These are phyloP conservation scores for Stenotaenia linearis DNA, from an alignment of 2,888 invertebrate species.

Conservation along the genomic window DNA sequence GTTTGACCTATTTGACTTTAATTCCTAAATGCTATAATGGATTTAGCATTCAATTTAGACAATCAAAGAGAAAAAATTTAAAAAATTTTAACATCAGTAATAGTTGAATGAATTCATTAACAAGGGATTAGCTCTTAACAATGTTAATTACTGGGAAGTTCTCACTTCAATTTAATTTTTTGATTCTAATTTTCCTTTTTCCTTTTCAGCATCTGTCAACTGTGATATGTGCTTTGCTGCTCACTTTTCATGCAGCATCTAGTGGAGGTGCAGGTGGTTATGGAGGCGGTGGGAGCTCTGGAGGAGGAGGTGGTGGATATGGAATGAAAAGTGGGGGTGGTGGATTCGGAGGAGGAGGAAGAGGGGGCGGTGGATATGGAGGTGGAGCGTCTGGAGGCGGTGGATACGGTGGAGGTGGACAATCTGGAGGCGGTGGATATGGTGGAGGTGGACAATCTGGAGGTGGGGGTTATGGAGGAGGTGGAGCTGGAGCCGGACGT, in stretches of 20 bases:
- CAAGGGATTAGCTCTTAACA: no score
- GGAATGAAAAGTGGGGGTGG: background rate
- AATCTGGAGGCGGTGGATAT: slow-evolving; percentile 17
- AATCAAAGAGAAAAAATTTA: no score
- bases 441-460: background rate
- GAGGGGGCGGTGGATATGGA: background rate
- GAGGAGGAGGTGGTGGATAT: background rate
- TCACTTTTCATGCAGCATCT: background rate
- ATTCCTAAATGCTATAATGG: no score
- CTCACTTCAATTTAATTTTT: background rate
- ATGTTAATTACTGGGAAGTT: no score
- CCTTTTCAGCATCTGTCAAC: background rate
- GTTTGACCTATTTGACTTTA: background rate
- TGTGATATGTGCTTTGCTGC: background rate
- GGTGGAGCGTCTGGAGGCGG: background rate
- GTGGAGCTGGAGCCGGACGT: background rate
- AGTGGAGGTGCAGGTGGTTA: background rate
- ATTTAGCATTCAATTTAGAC: no score
- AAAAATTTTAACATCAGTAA: no score
- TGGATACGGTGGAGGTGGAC: no score
- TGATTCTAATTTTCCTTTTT: background rate
- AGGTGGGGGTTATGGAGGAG: slow-evolving; percentile 4
- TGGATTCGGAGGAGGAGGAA: background rate
- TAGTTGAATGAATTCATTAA: no score
- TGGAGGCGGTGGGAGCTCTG: background rate